Evolutionary conservation across 2,888 invertebrate species (phyloP).

Genomic region (Stenodema calcarata): DNA sequence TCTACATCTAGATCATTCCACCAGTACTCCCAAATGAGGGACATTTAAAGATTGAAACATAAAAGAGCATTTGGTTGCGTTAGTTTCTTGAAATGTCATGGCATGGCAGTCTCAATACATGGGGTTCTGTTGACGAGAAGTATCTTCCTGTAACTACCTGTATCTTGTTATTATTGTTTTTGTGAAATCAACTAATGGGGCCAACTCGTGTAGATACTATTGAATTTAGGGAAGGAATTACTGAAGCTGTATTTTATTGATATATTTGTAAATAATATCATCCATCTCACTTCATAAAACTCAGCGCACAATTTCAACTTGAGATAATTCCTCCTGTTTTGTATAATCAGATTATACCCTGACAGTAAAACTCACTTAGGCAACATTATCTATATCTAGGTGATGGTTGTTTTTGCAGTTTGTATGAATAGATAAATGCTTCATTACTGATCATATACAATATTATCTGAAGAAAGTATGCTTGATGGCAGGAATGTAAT

Average conservation of each 20-base stretch:
- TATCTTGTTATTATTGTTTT: no score
- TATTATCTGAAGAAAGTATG: neutral
- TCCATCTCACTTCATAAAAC: neutral
- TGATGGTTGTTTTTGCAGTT: neutral
- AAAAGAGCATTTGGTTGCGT: no score
- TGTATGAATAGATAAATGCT: neutral
- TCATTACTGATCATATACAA: neutral
- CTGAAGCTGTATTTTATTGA: neutral
- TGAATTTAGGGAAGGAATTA: neutral
- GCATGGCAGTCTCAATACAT: no score
- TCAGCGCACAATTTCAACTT: conserved; percentile 18
- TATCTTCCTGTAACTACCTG: no score
- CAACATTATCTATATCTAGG: neutral
- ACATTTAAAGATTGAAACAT: no score
- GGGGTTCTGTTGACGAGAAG: no score
- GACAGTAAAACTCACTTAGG: neutral
- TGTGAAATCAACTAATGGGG: neutral
- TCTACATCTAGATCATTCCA: no score
- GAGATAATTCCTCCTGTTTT: neutral
- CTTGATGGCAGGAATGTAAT: neutral
- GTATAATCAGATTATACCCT: neutral
- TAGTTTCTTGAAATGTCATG: no score
- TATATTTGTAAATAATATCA: neutral
- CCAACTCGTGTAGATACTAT: neutral
- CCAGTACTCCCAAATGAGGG: no score